phyloP scores from a whole-genome alignment of 2,113 vertebrate species.

The Thamnaconus septentrionalis region DNA sequence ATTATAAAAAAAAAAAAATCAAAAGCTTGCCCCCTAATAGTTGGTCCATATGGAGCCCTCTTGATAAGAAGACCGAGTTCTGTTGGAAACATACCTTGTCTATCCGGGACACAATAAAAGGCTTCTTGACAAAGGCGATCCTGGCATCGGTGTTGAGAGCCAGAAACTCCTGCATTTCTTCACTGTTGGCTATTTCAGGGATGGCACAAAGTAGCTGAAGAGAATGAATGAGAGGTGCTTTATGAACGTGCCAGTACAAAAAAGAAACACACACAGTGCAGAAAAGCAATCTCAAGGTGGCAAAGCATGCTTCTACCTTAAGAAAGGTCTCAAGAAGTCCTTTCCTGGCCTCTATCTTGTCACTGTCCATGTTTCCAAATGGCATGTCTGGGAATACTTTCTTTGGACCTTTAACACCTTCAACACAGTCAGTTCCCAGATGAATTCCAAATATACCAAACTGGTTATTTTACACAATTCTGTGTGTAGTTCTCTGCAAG shows the following conservation, averaged over 20 bases:
- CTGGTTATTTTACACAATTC: no score
- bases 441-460: neutral
- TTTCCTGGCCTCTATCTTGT: constrained; percentile 95
- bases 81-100: constrained; percentile 82
- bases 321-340: constrained; percentile 91
- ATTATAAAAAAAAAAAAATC: neutral
- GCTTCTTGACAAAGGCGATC: constrained; percentile 96
- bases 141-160: constrained; percentile 95
- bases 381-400: constrained; percentile 97
- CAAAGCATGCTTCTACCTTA: constrained; percentile 69
- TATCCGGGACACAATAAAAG: constrained; percentile 91
- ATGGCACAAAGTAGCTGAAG: constrained; percentile 88
- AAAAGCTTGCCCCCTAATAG: neutral
- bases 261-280: neutral
- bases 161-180: constrained; percentile 95
- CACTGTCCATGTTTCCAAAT: constrained; percentile 98
- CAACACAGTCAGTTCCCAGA: constrained; percentile 3
- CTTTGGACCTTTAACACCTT: constrained; percentile 97
- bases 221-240: neutral
- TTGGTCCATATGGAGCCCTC: neutral
- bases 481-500: no score
- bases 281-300: neutral
- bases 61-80: neutral
- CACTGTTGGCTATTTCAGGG: constrained; percentile 89
- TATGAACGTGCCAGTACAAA: neutral